These are phyloP conservation scores for Rhynchotus rufescens DNA, from an alignment of 2,797 vertebrate species.

Conservation along the genomic window DNA sequence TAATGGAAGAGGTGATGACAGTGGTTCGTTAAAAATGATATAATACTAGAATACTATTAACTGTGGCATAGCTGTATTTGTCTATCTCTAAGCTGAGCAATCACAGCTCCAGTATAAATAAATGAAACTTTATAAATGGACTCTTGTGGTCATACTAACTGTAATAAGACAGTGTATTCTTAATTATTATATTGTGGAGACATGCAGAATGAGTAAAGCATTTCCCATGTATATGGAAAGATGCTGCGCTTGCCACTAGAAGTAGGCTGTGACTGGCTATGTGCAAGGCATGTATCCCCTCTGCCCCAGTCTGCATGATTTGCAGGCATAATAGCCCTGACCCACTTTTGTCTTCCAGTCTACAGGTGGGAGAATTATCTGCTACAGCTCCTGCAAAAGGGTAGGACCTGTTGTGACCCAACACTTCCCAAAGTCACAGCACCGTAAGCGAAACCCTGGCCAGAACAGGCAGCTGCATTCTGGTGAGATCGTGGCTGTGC, in stretches of 20 bases:
- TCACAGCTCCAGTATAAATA: conserved; percentile 6
- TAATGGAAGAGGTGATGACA: background rate
- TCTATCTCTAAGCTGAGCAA: background rate
- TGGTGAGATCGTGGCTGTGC: background rate
- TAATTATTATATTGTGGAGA: background rate
- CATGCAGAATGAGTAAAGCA: background rate
- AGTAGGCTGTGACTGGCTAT: background rate
- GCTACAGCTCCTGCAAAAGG: background rate
- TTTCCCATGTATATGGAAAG: background rate
- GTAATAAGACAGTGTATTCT: background rate
- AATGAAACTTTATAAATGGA: background rate
- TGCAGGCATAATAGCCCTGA: background rate
- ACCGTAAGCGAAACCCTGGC: background rate
- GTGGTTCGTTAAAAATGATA: background rate
- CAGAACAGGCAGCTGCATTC: background rate
- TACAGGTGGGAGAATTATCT: background rate
- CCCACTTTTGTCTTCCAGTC: background rate
- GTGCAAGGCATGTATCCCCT: background rate
- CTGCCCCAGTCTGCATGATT: background rate
- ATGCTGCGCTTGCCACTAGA: background rate
- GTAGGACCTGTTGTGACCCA: background rate
- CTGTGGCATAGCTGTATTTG: background rate
- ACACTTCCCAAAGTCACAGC: background rate
- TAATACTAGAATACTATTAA: conserved; percentile 3
- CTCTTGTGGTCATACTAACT: background rate